Evolutionary conservation across 2,888 invertebrate species (phyloP).

Genomic region (Protodeltote pygarga): DNA sequence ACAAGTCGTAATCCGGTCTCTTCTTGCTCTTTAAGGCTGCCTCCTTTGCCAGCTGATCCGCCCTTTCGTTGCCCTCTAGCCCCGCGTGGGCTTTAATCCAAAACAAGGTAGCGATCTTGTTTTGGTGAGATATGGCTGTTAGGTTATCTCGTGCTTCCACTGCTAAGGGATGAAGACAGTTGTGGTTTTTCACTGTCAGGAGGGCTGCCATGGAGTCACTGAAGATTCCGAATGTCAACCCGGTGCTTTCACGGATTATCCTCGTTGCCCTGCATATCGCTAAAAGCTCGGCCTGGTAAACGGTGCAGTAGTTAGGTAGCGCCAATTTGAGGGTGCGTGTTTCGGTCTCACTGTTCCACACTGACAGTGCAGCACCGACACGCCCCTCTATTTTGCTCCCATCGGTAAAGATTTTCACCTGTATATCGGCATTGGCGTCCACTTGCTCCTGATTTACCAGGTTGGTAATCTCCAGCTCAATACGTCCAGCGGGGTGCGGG

Average conservation of each 20-base stretch:
- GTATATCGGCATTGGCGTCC: too few relatives aligned
- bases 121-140: background rate
- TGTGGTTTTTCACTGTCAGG: background rate
- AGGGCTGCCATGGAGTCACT: slow-evolving; percentile 3
- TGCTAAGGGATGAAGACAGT: background rate
- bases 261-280: background rate
- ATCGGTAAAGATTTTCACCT: background rate
- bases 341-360: background rate
- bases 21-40: too few relatives aligned
- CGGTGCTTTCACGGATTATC: background rate
- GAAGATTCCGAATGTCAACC: background rate
- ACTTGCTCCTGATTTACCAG: too few relatives aligned
- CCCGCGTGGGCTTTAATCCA: background rate
- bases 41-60: background rate
- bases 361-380: background rate
- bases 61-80: too few relatives aligned
- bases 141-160: slow-evolving; percentile 1
- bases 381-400: background rate
- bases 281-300: background rate
- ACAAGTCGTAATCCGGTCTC: too few relatives aligned
- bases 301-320: background rate
- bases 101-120: background rate
- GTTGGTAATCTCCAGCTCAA: too few relatives aligned
- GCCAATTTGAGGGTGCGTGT: background rate
- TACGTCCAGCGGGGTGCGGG: too few relatives aligned